A percentile compares a stretch with the other conserved stretches of the same genome.
Evolutionary conservation across 2,113 vertebrate species (phyloP).

Genomic region (Willisornis vidua): DNA sequence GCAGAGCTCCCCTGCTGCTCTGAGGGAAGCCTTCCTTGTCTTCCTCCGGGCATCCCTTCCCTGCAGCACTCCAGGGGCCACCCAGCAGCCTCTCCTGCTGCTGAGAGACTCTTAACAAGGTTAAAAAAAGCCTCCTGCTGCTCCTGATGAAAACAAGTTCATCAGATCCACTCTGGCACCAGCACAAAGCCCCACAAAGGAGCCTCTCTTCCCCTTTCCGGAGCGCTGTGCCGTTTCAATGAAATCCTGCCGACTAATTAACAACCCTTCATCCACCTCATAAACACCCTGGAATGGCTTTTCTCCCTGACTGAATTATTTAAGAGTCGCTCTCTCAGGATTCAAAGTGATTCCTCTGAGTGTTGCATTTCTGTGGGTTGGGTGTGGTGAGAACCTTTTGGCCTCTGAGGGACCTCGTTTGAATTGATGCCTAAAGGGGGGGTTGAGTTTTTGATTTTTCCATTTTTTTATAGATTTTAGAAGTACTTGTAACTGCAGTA

Average conservation of each 20-base stretch:
- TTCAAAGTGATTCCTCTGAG: background rate
- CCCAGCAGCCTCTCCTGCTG: background rate
- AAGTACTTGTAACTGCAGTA: too few relatives aligned
- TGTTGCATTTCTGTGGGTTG: background rate
- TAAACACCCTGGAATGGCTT: background rate
- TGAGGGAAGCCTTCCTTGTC: fast-evolving
- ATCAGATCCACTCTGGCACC: background rate
- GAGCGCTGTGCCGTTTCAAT: background rate
- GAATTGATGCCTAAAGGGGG: too few relatives aligned
- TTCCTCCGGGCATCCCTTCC: background rate
- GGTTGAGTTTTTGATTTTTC: too few relatives aligned
- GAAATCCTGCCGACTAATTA: constrained; percentile 28
- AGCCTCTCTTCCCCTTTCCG: background rate
- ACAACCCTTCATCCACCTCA: constrained; percentile 50
- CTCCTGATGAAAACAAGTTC: background rate
- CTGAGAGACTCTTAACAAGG: background rate
- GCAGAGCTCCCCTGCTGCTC: background rate
- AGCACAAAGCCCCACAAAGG: constrained; percentile 6
- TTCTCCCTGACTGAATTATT: constrained; percentile 34
- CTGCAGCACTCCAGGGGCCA: fast-evolving
- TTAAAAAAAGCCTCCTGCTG: background rate
- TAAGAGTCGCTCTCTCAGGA: background rate
- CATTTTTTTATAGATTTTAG: too few relatives aligned
- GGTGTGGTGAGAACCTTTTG: background rate
- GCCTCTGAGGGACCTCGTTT: background rate